Evolutionary conservation across 2,888 invertebrate genomes (phyloP), one percentile per base, ranked within the genome.

Genomic region (Gerris lacustris): DNA sequence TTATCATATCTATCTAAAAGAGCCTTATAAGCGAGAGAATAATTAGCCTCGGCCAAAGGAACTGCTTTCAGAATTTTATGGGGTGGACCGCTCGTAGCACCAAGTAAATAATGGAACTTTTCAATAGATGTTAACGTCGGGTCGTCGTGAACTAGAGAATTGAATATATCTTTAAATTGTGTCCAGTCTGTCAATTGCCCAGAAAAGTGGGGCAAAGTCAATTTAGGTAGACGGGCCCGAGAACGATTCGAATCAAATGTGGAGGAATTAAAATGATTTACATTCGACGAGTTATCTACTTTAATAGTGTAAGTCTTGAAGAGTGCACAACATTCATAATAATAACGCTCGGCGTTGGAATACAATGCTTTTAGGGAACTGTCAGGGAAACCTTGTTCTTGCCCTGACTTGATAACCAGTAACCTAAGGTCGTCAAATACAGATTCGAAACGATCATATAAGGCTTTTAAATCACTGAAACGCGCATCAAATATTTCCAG

Each of bases 31-130:
- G 73, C 73, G 17, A 64, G 31, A 15, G 18, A 44, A 66, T 71
- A 72, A 66, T 70, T 72, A 44, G 9, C 66, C 15, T 71, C 71
- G 4, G 11, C 44, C 7, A 71, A 43, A 44, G 69, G 66, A 6
- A 73, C 31, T 44, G 6, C 9, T 4, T 6, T 63, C 6, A 73
- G 62, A 47, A 69, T 31, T 18, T 67, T 17, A 5, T 17, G 11
- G 6, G 68, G 69, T 43, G 67, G 7, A 11, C 70, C 71, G 5
- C 44, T 69, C n/a, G 68, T 63, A 45, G 68, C 67, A 6, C 66
- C 9, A 5, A 63, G 31, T 11, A 73, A 43, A n/a, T 71, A 71
- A n/a, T 69, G 72, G 44, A 73, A 68, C 67, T 73, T 73, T 31
- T 73, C 68, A 11, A 63, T 67, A 45, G 67, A 45, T 5, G 72